Evolutionary conservation across 1,140 invertebrate species (phyloP).

Genomic region (Trachymyrmex cornetzi): DNA sequence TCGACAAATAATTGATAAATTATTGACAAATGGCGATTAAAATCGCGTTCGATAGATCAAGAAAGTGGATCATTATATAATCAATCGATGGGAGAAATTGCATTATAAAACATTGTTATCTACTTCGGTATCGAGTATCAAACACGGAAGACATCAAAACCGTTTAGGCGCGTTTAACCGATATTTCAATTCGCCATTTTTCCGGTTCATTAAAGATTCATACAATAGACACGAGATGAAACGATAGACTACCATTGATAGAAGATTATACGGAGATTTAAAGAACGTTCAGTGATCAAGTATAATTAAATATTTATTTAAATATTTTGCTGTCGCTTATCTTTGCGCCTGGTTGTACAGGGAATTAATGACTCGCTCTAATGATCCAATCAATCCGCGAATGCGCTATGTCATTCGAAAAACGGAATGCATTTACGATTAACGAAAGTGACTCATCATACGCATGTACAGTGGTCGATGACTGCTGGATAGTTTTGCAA

Average conservation of each 20-base stretch:
- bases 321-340: not conserved
- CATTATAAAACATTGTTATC: not conserved
- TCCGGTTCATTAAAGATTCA: conserved; percentile 48
- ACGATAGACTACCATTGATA: not conserved
- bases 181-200: conserved; percentile 44
- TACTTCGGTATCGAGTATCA: not conserved
- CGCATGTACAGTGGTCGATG: not conserved
- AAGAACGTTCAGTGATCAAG: not conserved
- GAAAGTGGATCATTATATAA: not conserved
- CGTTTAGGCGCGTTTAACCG: conserved; percentile 22
- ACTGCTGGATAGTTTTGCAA: conserved; percentile 45
- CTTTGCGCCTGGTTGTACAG: not conserved
- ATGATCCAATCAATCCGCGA: conserved; percentile 26
- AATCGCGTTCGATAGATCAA: not conserved
- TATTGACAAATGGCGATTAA: not conserved
- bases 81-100: not conserved
- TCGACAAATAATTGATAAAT: conserved; percentile 2
- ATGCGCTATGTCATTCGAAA: conserved; percentile 48
- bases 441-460: conserved; percentile 50
- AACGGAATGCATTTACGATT: conserved; percentile 36
- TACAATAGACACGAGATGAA: not conserved
- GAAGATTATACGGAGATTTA: conserved; percentile 9
- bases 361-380: conserved; percentile 35
- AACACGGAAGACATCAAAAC: conserved; percentile 14
- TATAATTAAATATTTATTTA: conserved; percentile 50